Evolutionary conservation across 2,888 invertebrate species (phyloP), one percentile per base, ranked within the genome.

Genomic region (Stenotaenia linearis): DNA sequence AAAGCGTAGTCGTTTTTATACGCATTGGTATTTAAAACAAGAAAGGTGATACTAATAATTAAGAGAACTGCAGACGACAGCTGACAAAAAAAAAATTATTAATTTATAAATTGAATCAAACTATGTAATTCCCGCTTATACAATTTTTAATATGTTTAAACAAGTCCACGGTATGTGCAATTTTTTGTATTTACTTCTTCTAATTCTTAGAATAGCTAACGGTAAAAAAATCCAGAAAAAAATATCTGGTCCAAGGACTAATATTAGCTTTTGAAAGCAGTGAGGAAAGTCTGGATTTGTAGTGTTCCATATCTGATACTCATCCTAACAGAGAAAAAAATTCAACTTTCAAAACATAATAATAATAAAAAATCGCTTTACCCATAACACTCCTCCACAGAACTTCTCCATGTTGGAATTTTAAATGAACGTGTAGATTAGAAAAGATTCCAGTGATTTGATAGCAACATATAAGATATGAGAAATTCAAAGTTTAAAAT

Each of bases 201-300:
- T 37, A 12, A 77, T 77, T 12, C 7, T 18, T 9, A 23, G 18
- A 28, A 83, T 80, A 25, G 82, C 82, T 23, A 85, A 79, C 2
- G 85, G 85, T 3, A 84, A 75, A 4, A 83, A 75, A 1, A 84
- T 32, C 85, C 85, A 85, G n/a, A 87, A 83, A 76, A 85, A 84
- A n/a, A 83, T 85, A 82, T 86, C 85, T 2, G 88, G 88, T 10
- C 86, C 83, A 88, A 88, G 88, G 15, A 86, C 84, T n/a, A 88
- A 82, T 9, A 86, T 83, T 0, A 87, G 87, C 81, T 86, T 84
- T 83, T 87, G 85, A 83, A 88, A 87, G 83, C 88, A 88, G 81
- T 90, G 90, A 81, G 97, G 94, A 83, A 98, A 89, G 85, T 94
- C 92, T 40, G 96, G 98, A 86, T 92, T 89, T 9, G 90, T 88